A percentile compares a stretch with the other conserved stretches of the same genome.
Evolutionary conservation across 2,888 invertebrate genomes (phyloP).

Genomic region (Muscina levida): DNA sequence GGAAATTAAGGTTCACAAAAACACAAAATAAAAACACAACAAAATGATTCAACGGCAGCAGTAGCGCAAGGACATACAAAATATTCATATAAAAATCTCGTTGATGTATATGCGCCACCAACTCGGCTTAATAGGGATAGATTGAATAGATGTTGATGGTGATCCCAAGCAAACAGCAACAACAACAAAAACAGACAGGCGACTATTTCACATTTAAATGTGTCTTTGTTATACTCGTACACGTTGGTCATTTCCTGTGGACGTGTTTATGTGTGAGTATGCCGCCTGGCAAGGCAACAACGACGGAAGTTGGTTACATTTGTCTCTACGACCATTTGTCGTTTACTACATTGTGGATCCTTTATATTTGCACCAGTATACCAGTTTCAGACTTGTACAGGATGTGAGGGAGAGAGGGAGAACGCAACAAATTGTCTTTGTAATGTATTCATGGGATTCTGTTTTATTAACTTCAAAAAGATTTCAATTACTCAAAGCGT

Average conservation of each 20-base stretch:
- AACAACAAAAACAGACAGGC: too few species aligned
- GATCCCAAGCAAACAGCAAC: too few species aligned
- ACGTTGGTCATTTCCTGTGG: neutral
- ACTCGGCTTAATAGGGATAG: neutral
- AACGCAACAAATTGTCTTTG: too few species aligned
- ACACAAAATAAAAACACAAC: constrained; percentile 60
- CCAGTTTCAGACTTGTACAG: too few species aligned
- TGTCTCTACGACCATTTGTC: neutral
- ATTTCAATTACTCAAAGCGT: too few species aligned
- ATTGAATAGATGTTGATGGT: too few species aligned
- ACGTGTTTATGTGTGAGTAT: neutral
- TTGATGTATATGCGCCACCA: neutral
- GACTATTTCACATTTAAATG: constrained; percentile 17
- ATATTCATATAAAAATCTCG: neutral
- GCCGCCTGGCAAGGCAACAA: neutral
- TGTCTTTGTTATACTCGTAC: neutral
- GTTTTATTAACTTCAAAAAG: too few species aligned
- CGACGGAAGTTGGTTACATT: neutral
- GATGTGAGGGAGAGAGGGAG: too few species aligned
- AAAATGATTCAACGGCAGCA: neutral
- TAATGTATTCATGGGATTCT: too few species aligned
- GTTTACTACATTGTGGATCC: too few species aligned
- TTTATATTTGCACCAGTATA: too few species aligned
- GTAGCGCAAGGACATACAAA: neutral
- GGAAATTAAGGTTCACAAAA: constrained; percentile 63